Conservation (phyloP, 1,140 invertebrate species). For the Sminthurinus signatus region DNA sequence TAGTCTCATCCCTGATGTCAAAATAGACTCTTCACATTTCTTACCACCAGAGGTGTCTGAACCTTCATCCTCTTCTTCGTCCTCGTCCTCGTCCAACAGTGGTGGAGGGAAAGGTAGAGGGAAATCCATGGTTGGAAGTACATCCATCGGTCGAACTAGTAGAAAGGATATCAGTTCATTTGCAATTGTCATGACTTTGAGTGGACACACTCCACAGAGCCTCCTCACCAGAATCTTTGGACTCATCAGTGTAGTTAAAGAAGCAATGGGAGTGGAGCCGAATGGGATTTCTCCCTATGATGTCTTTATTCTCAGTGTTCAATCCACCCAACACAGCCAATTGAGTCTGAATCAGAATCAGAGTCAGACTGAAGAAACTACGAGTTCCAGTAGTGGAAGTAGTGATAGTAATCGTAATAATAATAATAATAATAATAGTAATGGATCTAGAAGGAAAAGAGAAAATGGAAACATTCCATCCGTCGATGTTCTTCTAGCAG, state of each 20-base stretch:
- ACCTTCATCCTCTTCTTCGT: too few species aligned
- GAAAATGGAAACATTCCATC: constrained; percentile 31
- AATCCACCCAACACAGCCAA: constrained; percentile 26
- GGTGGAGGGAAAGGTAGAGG: constrained; percentile 3
- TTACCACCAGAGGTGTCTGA: too few species aligned
- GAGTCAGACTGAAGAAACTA: background rate
- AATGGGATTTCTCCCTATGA: constrained; percentile 30
- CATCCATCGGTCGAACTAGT: too few species aligned
- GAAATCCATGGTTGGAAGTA: constrained; percentile 2
- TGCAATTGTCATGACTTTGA: constrained; percentile 34
- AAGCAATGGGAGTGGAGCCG: constrained; percentile 36
- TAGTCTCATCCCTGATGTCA: constrained; percentile 33
- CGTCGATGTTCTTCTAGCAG: constrained; percentile 37
- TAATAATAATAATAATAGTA: too few species aligned
- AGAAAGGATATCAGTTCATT: constrained; percentile 37
- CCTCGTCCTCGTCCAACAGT: too few species aligned
- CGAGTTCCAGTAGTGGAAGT: background rate
- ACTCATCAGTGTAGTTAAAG: constrained; percentile 38
- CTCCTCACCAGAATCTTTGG: constrained; percentile 38
- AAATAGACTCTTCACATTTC: constrained; percentile 22
- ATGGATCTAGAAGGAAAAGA: background rate
- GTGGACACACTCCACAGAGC: constrained; percentile 39
- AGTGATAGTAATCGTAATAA: background rate
- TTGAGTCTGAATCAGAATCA: constrained; percentile 3
- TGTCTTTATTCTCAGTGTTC: constrained; percentile 36